Conservation (phyloP, 2,888 invertebrate species). For the Candidula unifasciata region DNA sequence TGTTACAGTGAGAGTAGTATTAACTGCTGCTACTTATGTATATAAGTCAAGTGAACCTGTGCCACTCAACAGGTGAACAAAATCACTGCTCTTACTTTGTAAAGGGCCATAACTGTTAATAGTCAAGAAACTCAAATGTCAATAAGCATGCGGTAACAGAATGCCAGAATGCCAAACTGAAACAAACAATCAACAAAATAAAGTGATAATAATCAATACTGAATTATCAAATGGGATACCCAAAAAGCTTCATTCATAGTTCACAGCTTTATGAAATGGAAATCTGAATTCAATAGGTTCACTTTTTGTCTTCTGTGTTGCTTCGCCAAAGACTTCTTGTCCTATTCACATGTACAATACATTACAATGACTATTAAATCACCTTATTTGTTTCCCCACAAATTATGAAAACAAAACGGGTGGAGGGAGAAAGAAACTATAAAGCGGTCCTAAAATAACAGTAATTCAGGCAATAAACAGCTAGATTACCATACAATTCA, state of each 20-base stretch:
- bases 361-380: not conserved
- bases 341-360: conserved; percentile 10
- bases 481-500: not conserved
- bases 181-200: conserved; percentile 10
- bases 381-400: not conserved
- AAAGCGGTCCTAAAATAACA: not conserved
- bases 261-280: not conserved
- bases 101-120: not conserved
- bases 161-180: conserved; percentile 11
- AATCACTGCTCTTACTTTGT: not conserved
- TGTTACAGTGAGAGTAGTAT: too few relatives aligned
- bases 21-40: too few relatives aligned
- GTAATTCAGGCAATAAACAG: not conserved
- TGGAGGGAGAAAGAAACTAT: not conserved
- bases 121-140: conserved; percentile 11
- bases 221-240: conserved; percentile 18
- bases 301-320: not conserved
- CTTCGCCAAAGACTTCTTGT: not conserved
- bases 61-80: not conserved
- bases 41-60: too few relatives aligned
- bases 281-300: not conserved
- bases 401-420: not conserved
- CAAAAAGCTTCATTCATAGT: not conserved
- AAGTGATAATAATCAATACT: not conserved
- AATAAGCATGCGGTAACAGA: conserved; percentile 21